phyloP scores from a whole-genome alignment of 1,140 invertebrate species.

The Drosophila willistoni region DNA sequence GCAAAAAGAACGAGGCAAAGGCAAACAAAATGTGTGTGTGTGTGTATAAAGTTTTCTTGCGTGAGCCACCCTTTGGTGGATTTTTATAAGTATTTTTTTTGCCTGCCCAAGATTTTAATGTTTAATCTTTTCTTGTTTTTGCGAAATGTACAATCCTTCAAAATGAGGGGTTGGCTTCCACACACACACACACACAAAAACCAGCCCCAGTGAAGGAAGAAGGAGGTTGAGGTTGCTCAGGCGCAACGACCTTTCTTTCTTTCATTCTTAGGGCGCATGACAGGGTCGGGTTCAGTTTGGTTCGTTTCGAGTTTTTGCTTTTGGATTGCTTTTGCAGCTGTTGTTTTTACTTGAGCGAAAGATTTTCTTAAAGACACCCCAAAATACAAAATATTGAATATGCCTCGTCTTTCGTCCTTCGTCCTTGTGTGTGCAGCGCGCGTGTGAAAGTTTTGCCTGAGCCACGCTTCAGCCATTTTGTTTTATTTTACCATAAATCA shows the following conservation, averaged over 20 bases:
- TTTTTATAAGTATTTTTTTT: constrained; percentile 33
- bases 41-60: constrained; percentile 41
- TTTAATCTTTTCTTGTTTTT: constrained; percentile 39
- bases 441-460: constrained; percentile 70
- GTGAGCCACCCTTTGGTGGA: constrained; percentile 58
- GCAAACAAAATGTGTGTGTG: neutral
- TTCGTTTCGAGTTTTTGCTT: constrained; percentile 18
- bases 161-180: constrained; percentile 30
- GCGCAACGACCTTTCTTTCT: constrained; percentile 72
- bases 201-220: constrained; percentile 4
- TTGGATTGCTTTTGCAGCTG: constrained; percentile 59
- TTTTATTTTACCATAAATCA: constrained; percentile 43
- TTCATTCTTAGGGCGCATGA: constrained; percentile 28
- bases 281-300: constrained; percentile 17
- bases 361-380: constrained; percentile 70
- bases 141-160: constrained; percentile 56
- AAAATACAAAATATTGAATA: constrained; percentile 21
- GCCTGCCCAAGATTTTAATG: constrained; percentile 2
- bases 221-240: constrained; percentile 66
- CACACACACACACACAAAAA: neutral
- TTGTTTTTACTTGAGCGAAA: constrained; percentile 64
- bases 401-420: constrained; percentile 16
- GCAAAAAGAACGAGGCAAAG: constrained; percentile 68
- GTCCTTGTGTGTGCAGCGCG: constrained; percentile 55
- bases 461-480: constrained; percentile 78